phyloP scores from a whole-genome alignment of 2,888 invertebrate genomes.

The Pegoplata infirma region DNA sequence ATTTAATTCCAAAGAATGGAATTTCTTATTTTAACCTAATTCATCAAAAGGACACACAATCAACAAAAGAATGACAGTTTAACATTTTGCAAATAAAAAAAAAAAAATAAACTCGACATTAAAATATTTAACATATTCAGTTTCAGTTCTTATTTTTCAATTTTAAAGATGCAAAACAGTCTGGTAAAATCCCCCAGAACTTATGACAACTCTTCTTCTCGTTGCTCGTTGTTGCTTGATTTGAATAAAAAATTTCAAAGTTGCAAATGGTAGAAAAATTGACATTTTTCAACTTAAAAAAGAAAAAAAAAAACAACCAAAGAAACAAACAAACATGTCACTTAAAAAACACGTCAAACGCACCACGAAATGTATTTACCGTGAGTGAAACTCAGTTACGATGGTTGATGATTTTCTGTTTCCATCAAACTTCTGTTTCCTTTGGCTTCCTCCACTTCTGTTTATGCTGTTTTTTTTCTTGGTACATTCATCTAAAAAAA shows the following conservation, averaged over 20 bases:
- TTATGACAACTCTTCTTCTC: conserved; percentile 54
- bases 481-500: conserved; percentile 44
- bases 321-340: conserved; percentile 52
- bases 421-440: conserved; percentile 38
- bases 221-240: conserved; percentile 39
- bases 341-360: conserved; percentile 61
- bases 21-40: conserved; percentile 56
- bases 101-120: conserved; percentile 32
- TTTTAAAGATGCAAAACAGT: conserved; percentile 47
- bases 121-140: conserved; percentile 55
- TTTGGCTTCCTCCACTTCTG: conserved; percentile 17
- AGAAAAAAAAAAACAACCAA: conserved; percentile 27
- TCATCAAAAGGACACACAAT: conserved; percentile 61
- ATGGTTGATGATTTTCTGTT: conserved; percentile 18
- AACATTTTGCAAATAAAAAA: conserved; percentile 41
- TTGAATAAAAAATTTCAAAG: conserved; percentile 51
- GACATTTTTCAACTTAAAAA: conserved; percentile 47
- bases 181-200: conserved; percentile 32
- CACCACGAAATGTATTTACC: conserved; percentile 53
- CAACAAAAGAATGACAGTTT: conserved; percentile 59
- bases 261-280: conserved; percentile 49
- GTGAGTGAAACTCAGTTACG: conserved; percentile 43
- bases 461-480: conserved; percentile 9
- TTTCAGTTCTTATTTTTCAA: conserved; percentile 8
- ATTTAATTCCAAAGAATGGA: conserved; percentile 19